Base-by-base conservation (phyloP, 2,113 vertebrate genomes). In the Trematomus loennbergii region DNA sequence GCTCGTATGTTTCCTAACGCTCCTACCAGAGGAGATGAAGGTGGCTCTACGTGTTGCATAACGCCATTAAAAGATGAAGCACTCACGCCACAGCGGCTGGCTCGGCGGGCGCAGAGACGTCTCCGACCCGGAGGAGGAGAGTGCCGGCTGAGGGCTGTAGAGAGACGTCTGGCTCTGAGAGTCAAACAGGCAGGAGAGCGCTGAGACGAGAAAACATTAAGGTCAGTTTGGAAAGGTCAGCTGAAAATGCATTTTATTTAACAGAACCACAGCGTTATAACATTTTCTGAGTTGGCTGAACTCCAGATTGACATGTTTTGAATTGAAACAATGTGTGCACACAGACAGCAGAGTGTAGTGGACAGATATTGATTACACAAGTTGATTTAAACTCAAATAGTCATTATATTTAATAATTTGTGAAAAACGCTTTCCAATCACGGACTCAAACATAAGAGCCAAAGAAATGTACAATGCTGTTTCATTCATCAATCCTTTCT, bases 71-170 rank as follows among this genome's bases (percentile, higher is more conserved):
- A 74, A 57, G 5, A 17, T n/a, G 54, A 4, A 36, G 69, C 52
- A 92, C 98, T 97, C 93, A 99, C 97, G 96, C 95, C 97, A 97
- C 3, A 95, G 95, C 36, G 96, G 96, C 45, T 89, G 96, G 68
- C 96, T 94, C 0, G 95, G 94, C 10, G 94, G 95, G 36, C 92
- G 95, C 12, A 93, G 96, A 72, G 96, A 60, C 0, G 94, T 93
- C 55, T 84, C 84, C 0, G 96, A 93, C 5, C 84, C 91, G 3
- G 92, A 94, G 0, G 96, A 96, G 0, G 96, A 95, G 60, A 96
- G 95, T 45, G 94, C 92, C 25, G 85, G 94, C 78, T 97, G 96
- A 1, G 94, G 96, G 81, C 94, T 93, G 72, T 96, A 97, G 17
- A 95, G 94, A 33, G 95, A 93, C 20, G 95, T 88, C 87, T 96